Evolutionary conservation across 2,888 invertebrate genomes (phyloP), one percentile per base, ranked within the genome.

Genomic region (Monoplex corrugatus): DNA sequence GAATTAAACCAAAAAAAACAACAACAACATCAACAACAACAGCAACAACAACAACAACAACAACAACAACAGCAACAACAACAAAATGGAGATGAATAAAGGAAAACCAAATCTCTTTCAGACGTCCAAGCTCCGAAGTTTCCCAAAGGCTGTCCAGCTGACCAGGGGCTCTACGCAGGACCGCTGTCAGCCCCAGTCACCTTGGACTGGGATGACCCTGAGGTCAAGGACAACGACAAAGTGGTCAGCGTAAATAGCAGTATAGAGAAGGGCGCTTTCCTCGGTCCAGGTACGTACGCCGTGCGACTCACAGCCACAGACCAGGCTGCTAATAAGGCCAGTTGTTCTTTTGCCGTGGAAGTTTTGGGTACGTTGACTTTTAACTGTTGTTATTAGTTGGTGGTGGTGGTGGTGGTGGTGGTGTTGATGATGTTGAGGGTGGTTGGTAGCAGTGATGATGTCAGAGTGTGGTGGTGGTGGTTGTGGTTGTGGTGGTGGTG

Each of bases 111-210:
- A n/a, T n/a, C n/a, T n/a, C n/a, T n/a, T n/a, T n/a, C 40, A 80
- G 80, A 80, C 43, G 38, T 43, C 19, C 13, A 80, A 38, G 40
- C 80, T 0, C 80, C 80, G 13, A 80, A 38, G 80, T 80, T 80
- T 38, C 40, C 43, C 8, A 43, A 80, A 23, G 80, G 80, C 8
- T 80, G 80, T 28, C 80, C 80, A 10, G 80, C 80, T 8, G 80
- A 80, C 80, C 80, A 80, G 28, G 8, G 13, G 19, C 80, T 80
- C 32, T 80, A 80, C 32, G 19, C 80, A 80, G 80, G 80, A 16
- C 80, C 80, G 5, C 40, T 80, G 35, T 10, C 19, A 38, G 6
- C 38, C 23, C 80, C 80, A 16, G 80, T 80, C 16, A 5, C 80
- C 19, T 23, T 80, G 40, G 38, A 23, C 80, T 80, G 80, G 80